Percentiles rank a stretch among this genome's conserved stretches.
Evolutionary conservation across 2,113 vertebrate genomes (phyloP).

Genomic region (Rhabdornis inornatus): DNA sequence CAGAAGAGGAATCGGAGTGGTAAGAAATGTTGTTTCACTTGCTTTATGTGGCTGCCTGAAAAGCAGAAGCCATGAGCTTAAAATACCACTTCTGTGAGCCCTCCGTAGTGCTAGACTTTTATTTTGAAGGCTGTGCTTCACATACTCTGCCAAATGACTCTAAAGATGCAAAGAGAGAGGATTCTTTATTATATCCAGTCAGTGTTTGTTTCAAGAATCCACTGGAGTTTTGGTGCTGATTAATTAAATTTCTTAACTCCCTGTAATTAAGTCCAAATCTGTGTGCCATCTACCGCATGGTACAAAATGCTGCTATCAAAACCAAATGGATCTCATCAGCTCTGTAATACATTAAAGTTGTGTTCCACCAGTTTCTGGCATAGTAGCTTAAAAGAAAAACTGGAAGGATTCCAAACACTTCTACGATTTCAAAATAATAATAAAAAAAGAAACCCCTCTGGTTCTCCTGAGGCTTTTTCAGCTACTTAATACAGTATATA

Average conservation of each 20-base stretch:
- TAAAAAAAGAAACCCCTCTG: conserved; percentile 60
- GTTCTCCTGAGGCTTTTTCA: conserved; percentile 56
- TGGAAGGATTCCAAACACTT: conserved; percentile 54
- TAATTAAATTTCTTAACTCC: conserved; percentile 34
- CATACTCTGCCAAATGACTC: conserved; percentile 5
- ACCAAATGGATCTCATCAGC: conserved; percentile 60
- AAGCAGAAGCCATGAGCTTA: not conserved
- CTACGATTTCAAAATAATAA: conserved; percentile 69
- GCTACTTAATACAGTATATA: conserved; percentile 63
- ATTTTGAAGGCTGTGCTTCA: conserved; percentile 27
- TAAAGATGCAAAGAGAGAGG: conserved; percentile 18
- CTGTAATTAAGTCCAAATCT: conserved; percentile 25
- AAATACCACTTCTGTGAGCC: not conserved
- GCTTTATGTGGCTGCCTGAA: not conserved
- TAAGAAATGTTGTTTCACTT: not conserved
- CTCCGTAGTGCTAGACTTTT: conserved; percentile 15
- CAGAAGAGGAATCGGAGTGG: not conserved
- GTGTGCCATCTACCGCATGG: not conserved
- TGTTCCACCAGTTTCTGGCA: conserved; percentile 60
- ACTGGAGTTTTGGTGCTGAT: not conserved
- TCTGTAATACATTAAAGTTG: conserved; percentile 44
- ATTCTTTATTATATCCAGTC: conserved; percentile 43
- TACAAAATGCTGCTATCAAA: conserved; percentile 31
- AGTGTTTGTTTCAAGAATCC: conserved; percentile 7
- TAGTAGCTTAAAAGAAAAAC: conserved; percentile 52